Conservation (phyloP, 2,797 vertebrate genomes). For the Xyrichtys novacula region DNA sequence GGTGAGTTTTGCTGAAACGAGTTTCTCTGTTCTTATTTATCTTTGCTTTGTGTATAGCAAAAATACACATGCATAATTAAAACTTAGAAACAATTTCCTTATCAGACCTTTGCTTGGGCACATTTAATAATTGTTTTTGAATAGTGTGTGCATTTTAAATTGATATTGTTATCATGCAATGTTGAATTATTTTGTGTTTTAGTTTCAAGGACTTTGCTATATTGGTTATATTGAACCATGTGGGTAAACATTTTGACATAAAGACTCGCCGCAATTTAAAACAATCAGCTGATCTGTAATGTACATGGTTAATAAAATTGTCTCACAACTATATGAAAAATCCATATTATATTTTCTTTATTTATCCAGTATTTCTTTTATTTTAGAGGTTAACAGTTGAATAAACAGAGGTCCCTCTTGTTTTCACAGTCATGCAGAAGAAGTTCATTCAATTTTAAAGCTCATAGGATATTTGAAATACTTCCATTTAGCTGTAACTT, state of each 20-base stretch:
- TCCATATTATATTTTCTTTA: not conserved
- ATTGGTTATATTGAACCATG: too few relatives aligned
- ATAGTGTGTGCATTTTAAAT: not conserved
- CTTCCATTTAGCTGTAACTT: not conserved
- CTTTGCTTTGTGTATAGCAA: not conserved
- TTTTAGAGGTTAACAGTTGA: not conserved
- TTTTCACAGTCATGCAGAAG: not conserved
- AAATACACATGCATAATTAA: not conserved
- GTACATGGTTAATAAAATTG: constrained; percentile 30
- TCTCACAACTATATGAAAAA: not conserved
- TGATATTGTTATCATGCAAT: not conserved
- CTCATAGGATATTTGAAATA: not conserved
- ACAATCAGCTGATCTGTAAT: too few relatives aligned
- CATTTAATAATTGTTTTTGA: not conserved
- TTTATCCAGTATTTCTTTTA: not conserved
- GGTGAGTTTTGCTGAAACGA: constrained; percentile 65
- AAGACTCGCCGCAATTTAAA: too few relatives aligned
- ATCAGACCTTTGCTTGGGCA: not conserved
- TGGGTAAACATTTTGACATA: too few relatives aligned
- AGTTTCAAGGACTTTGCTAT: not conserved
- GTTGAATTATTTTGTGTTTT: constrained; percentile 2
- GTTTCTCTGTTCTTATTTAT: not conserved
- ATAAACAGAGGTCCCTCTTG: not conserved
- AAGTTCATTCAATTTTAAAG: not conserved
- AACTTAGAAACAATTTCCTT: not conserved